phyloP scores from a whole-genome alignment of 2,888 invertebrate genomes.

The Deilephila elpenor region DNA sequence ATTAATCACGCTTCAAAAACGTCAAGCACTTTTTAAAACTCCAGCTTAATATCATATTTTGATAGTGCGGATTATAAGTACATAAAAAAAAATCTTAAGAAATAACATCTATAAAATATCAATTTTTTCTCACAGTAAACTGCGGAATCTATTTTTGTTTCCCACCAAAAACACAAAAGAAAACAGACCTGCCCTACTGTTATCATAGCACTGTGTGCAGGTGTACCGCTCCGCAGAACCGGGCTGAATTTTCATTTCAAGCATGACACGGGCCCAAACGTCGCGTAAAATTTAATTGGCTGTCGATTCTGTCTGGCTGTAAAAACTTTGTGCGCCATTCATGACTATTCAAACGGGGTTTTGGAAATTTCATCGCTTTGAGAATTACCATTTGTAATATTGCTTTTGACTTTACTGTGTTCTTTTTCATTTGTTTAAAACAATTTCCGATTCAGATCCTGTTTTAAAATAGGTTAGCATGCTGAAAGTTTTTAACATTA shows the following conservation, averaged over 20 bases:
- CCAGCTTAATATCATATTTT: too few species aligned
- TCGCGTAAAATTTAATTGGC: slow-evolving; percentile 22
- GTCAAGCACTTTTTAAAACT: too few species aligned
- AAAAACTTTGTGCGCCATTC: slow-evolving; percentile 14
- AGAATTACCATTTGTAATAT: neutral
- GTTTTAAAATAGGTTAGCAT: neutral
- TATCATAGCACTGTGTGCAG: neutral
- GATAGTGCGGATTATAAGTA: too few species aligned
- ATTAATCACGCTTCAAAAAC: too few species aligned
- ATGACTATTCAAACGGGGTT: slow-evolving; percentile 14
- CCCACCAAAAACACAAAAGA: too few species aligned
- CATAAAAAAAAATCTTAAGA: too few species aligned
- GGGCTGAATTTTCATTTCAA: slow-evolving; percentile 14
- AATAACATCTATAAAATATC: too few species aligned
- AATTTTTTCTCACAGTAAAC: neutral
- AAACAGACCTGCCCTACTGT: neutral
- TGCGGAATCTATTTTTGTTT: neutral
- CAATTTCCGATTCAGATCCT: neutral
- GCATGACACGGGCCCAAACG: slow-evolving; percentile 15
- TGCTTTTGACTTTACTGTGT: neutral
- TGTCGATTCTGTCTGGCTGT: slow-evolving; percentile 3
- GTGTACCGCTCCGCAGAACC: neutral
- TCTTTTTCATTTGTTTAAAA: neutral
- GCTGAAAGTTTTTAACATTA: neutral
- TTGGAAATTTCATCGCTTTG: slow-evolving; percentile 5